These are phyloP conservation scores for Pasiphila rectangulata DNA, from an alignment of 2,888 invertebrate species.

Conservation along the genomic window DNA sequence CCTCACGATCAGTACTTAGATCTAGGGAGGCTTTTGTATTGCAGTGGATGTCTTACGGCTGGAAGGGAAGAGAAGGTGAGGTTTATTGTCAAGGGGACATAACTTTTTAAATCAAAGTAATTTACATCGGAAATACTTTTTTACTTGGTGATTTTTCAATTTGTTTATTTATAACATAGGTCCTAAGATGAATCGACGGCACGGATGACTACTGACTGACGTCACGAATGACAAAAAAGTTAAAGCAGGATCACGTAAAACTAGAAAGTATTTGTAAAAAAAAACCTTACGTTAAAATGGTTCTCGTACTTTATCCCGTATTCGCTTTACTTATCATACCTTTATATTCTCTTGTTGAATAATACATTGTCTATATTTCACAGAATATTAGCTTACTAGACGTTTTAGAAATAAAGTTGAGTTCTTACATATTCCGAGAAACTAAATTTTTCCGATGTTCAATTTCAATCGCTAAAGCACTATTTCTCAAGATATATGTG, in stretches of 20 bases:
- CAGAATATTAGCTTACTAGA: conserved; percentile 10
- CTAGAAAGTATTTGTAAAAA: not conserved
- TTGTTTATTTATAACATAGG: no score
- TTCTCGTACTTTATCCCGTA: not conserved
- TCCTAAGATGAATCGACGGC: no score
- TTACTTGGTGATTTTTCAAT: no score
- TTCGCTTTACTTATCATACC: not conserved
- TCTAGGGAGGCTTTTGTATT: no score
- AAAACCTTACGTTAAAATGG: not conserved
- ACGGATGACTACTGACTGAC: no score
- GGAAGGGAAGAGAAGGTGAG: no score
- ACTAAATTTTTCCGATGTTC: conserved; percentile 45
- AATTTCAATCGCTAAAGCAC: conserved; percentile 44
- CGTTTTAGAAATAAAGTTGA: conserved; percentile 26
- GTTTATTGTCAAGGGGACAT: no score
- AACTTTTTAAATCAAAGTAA: no score
- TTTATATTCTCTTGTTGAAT: conserved; percentile 6
- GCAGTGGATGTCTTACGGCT: no score
- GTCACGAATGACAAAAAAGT: not conserved
- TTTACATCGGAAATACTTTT: no score
- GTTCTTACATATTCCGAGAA: conserved; percentile 38
- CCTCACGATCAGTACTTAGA: no score
- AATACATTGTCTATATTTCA: conserved; percentile 6
- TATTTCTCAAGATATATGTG: not conserved
- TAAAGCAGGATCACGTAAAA: not conserved